Evolutionary conservation across 2,888 invertebrate genomes (phyloP), one percentile per base, ranked within the genome.

Genomic region (Phragmatobia fuliginosa): DNA sequence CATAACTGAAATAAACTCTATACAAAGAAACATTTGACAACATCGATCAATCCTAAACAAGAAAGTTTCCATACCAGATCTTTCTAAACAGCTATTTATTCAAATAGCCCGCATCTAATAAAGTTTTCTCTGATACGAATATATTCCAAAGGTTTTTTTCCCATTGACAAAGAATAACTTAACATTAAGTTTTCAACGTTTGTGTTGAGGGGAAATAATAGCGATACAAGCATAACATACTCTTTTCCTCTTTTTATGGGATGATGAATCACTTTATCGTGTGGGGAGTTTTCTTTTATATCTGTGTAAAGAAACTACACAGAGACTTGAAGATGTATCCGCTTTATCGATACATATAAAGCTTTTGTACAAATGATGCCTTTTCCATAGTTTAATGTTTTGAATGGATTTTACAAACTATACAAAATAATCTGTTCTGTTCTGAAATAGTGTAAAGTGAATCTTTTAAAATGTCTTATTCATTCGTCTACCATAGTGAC

Each of bases 71-170:
- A 66, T 33, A 31, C 16, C 11, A 31, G 52, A 64, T 68, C 32
- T 67, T 68, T 56, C 62, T 56, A 38, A 62, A 67, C 65, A 38
- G 60, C 31, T 59, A 81, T 76, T 79, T 81, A 32, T 79, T 74
- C 68, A 67, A 65, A 72, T 73, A 77, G 59, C 11, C 36, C 61
- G 36, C 71, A 70, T 73, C 60, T 71, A 36, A 28, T 3, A 32
- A 69, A 76, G 72, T 74, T 79, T 68, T 52, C n/a, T 38, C 28
- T 33, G 32, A 45, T 38, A 45, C 49, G n/a, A n/a, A n/a, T n/a
- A n/a, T n/a, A 18, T 64, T 65, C 36, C 36, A 38, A 61, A 61
- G 52, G 38, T 65, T 60, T 45, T 25, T n/a, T n/a, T n/a, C 25
- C 32, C 31, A 58, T 59, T 28, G 38, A 45, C 59, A 45, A 11